Evolutionary conservation across 2,888 invertebrate genomes (phyloP), one percentile per base, ranked within the genome.

Genomic region (Kryphioiulus occultus): DNA sequence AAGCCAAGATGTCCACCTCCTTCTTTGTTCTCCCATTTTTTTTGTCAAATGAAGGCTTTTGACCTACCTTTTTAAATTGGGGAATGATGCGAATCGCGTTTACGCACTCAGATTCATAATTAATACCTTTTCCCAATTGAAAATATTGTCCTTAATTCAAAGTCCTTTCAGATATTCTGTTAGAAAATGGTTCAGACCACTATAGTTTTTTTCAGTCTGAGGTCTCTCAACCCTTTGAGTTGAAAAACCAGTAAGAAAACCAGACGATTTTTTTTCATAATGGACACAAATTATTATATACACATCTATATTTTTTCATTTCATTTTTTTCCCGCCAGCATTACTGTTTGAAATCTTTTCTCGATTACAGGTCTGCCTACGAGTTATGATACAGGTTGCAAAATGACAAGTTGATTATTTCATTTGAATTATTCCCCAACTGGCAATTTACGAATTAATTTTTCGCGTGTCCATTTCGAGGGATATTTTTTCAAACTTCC

Each of bases 191-290:
- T 68, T 68, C 26, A 12, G 68, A n/a, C 12, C n/a, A 26, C 26
- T 26, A 68, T 68, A 26, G 26, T 15, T 10, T 47, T 15, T 47
- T 53, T 53, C 15, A 59, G 59, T 59, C n/a, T 68, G 68, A 68
- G 68, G 68, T 68, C 26, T 26, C 26, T 68, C 68, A 68, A 68
- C 68, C 68, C 68, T 68, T 68, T 68, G 68, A 68, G 68, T 68
- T 68, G 68, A 68, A 68, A 68, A 68, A 68, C 26, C 68, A 68
- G 26, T n/a, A 26, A 26, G 26, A 68, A n/a, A 68, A 68, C 68
- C 68, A 68, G 68, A 68, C 68, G 68, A 68, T 68, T 68, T 68
- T 68, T 68, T 68, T 68, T 26, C n/a, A n/a, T 68, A 26, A 68
- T 68, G 26, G 68, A 26, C 26, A 68, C 68, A 26, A 68, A 68